phyloP scores from a whole-genome alignment of 2,797 vertebrate genomes.

The Tinamus major region DNA sequence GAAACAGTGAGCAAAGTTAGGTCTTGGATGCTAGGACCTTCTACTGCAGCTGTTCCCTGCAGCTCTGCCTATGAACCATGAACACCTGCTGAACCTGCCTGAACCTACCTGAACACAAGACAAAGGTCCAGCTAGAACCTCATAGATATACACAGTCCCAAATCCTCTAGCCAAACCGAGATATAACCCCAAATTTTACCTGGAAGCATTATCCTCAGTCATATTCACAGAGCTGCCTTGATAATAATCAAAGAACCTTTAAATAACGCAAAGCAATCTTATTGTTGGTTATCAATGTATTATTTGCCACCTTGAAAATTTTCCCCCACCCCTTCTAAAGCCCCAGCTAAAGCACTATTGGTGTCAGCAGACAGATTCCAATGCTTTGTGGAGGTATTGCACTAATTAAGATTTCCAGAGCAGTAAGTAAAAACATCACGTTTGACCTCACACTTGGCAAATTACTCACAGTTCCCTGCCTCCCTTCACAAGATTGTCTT shows the following conservation, averaged over 20 bases:
- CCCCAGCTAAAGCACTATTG: neutral
- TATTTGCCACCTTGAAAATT: neutral
- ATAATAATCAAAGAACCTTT: neutral
- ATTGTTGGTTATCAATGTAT: neutral
- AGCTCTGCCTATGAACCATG: neutral
- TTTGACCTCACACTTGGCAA: conserved; percentile 27
- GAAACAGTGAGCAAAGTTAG: neutral
- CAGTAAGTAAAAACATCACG: neutral
- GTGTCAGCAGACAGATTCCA: neutral
- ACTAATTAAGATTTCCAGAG: conserved; percentile 13
- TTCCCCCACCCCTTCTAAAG: neutral
- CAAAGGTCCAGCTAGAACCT: neutral
- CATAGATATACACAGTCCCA: accelerated
- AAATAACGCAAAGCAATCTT: neutral
- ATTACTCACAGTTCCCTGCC: neutral
- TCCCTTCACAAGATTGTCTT: neutral
- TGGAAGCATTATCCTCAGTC: neutral
- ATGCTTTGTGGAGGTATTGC: neutral
- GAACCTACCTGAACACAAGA: neutral
- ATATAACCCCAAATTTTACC: neutral
- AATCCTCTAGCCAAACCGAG: neutral
- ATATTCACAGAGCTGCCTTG: neutral
- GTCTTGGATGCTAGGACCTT: neutral
- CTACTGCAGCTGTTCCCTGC: neutral
- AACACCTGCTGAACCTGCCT: neutral